Conservation (phyloP, 2,888 invertebrate genomes). For the Dryadula phaetusa region DNA sequence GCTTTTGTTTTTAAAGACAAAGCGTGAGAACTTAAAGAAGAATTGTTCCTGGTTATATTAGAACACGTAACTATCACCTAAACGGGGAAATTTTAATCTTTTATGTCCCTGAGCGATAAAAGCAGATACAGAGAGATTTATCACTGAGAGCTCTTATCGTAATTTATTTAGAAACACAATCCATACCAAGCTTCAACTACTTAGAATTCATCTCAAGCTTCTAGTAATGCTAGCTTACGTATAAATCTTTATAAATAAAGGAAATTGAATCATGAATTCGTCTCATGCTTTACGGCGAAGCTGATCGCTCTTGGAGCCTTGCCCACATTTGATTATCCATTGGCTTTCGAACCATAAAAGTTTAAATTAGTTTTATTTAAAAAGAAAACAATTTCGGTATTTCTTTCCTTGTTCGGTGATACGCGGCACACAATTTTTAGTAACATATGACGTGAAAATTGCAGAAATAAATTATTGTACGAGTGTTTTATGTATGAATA, state of each 20-base stretch:
- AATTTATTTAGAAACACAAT: background rate
- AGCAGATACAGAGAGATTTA: background rate
- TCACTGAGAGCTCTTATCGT: background rate
- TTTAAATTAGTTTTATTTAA: slow-evolving; percentile 22
- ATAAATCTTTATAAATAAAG: slow-evolving; percentile 14
- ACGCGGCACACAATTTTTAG: background rate
- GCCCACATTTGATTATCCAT: slow-evolving; percentile 25
- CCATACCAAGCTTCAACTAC: background rate
- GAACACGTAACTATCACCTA: too few species aligned
- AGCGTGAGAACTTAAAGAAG: too few species aligned
- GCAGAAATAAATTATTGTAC: too few species aligned
- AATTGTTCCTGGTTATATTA: too few species aligned
- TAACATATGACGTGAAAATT: too few species aligned
- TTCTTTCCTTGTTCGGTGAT: background rate
- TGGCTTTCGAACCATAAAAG: slow-evolving; percentile 12
- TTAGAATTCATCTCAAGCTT: slow-evolving; percentile 1
- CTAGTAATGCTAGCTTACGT: background rate
- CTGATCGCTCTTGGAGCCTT: slow-evolving; percentile 23
- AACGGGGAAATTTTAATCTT: too few species aligned
- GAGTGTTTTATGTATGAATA: too few species aligned
- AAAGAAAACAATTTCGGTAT: background rate
- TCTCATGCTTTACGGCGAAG: background rate
- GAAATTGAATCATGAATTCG: slow-evolving; percentile 13
- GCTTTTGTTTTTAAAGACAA: too few species aligned
- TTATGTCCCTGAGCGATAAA: too few species aligned